phyloP scores from a whole-genome alignment of 1,140 invertebrate genomes.

The Saxidomus purpurata region DNA sequence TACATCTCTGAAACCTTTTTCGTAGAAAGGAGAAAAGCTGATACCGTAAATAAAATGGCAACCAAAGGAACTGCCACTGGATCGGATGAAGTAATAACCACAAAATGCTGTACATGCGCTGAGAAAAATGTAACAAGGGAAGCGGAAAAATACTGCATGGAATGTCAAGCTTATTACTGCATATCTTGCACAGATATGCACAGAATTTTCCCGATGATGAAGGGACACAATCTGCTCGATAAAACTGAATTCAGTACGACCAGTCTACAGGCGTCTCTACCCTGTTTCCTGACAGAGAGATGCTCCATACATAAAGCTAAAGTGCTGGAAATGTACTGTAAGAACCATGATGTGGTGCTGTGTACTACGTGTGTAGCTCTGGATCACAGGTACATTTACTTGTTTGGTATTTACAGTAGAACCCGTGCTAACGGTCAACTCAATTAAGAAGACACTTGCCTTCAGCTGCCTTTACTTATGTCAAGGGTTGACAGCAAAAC shows the following conservation, averaged over 20 bases:
- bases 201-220: background rate
- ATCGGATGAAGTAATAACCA: background rate
- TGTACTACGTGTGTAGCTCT: background rate
- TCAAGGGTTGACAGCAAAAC: too few relatives aligned
- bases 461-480: too few relatives aligned
- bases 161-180: constrained; percentile 2
- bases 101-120: background rate
- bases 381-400: constrained; percentile 13
- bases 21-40: too few relatives aligned
- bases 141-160: background rate
- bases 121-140: background rate
- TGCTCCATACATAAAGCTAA: background rate
- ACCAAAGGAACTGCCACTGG: background rate
- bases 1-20: too few relatives aligned
- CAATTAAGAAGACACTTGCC: too few relatives aligned
- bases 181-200: background rate
- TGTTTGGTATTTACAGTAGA: too few relatives aligned
- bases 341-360: background rate
- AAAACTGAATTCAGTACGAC: background rate
- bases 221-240: background rate
- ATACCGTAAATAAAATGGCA: too few relatives aligned
- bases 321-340: constrained; percentile 1
- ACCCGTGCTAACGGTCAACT: too few relatives aligned
- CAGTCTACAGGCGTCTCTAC: background rate
- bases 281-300: background rate